These are phyloP conservation scores for Oreohelix idahoensis DNA, from an alignment of 1,140 invertebrate genomes.

Conservation along the genomic window DNA sequence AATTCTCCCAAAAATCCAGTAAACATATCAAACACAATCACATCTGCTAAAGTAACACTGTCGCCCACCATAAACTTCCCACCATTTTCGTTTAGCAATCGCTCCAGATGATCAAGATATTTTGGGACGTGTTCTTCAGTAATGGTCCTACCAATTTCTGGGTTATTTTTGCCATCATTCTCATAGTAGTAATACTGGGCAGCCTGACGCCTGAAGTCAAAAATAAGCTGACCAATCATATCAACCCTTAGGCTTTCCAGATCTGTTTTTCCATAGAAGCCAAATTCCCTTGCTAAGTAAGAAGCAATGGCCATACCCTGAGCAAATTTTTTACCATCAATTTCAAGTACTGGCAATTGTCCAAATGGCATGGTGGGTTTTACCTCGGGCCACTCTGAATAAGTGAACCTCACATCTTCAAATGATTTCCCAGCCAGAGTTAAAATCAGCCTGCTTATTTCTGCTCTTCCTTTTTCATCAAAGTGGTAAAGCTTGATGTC, in stretches of 20 bases:
- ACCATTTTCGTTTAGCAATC: conserved; percentile 33
- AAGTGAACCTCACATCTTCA: not conserved
- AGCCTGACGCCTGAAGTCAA: not conserved
- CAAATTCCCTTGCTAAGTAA: not conserved
- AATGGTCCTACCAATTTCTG: not conserved
- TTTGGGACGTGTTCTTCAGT: conserved; percentile 21
- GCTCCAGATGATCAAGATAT: conserved; percentile 32
- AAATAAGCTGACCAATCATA: conserved; percentile 1
- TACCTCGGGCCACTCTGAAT: not conserved
- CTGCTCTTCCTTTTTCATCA: not conserved
- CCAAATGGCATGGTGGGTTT: conserved; percentile 1
- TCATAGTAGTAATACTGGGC: not conserved
- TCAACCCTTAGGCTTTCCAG: not conserved
- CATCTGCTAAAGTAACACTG: not conserved
- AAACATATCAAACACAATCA: not conserved
- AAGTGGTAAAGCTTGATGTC: not conserved
- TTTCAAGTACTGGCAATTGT: not conserved
- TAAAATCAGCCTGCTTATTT: not conserved
- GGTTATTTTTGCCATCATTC: not conserved
- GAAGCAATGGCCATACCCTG: conserved; percentile 5
- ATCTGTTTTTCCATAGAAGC: not conserved
- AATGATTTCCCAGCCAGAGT: not conserved
- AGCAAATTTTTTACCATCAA: conserved; percentile 17
- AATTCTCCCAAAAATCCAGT: not conserved
- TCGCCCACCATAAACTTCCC: conserved; percentile 26